Conservation (phyloP, 2,797 vertebrate species). For the Syngnathus rostellatus region DNA sequence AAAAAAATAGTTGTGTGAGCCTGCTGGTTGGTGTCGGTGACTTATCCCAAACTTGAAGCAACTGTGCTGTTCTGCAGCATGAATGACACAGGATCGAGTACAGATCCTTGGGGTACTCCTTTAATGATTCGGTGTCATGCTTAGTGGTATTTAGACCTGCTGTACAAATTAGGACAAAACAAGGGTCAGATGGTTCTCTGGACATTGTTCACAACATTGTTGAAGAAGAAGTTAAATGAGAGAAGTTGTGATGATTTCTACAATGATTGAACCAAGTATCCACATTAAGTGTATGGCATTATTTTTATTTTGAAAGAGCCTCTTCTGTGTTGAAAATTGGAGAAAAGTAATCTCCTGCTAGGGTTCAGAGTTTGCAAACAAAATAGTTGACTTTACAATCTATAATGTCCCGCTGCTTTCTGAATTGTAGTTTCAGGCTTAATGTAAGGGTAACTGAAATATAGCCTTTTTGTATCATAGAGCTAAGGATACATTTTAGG, state of each 20-base stretch:
- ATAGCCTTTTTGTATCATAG: background rate
- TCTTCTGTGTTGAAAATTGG: too few relatives aligned
- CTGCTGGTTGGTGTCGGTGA: too few relatives aligned
- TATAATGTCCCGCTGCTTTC: background rate
- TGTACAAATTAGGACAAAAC: background rate
- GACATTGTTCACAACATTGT: background rate
- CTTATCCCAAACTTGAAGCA: background rate
- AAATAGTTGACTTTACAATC: background rate
- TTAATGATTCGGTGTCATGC: conserved; percentile 2
- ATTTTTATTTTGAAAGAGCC: background rate
- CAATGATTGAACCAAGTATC: background rate
- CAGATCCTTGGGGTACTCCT: conserved; percentile 14
- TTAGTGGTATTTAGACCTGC: background rate
- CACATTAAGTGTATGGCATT: background rate
- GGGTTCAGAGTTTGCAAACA: background rate
- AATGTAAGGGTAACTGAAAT: background rate
- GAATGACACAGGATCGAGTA: conserved; percentile 6
- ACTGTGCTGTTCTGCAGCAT: background rate
- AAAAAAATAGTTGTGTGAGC: background rate
- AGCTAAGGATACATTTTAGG: background rate
- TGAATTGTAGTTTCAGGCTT: background rate
- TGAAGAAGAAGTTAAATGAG: background rate
- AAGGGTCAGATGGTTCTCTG: background rate
- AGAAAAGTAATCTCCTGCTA: background rate
- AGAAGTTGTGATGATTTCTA: background rate